These are phyloP conservation scores for Muscicapa striata DNA, from an alignment of 2,797 vertebrate genomes.

Conservation along the genomic window DNA sequence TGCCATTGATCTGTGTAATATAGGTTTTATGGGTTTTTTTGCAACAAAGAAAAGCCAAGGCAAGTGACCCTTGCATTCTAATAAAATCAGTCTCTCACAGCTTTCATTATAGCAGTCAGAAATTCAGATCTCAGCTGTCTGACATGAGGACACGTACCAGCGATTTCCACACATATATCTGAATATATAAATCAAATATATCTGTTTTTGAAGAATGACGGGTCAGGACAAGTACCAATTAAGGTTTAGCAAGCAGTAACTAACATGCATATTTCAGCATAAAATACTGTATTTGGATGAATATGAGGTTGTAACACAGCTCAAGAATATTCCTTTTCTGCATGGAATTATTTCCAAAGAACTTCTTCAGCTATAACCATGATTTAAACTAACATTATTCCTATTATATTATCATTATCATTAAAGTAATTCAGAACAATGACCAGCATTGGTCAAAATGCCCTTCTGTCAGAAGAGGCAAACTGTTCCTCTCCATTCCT, in stretches of 20 bases:
- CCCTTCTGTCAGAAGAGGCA: background rate
- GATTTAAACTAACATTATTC: background rate
- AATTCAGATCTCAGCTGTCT: background rate
- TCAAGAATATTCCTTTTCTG: background rate
- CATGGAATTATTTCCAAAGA: background rate
- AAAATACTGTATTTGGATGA: background rate
- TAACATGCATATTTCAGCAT: background rate
- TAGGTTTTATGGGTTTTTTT: background rate
- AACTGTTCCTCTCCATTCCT: background rate
- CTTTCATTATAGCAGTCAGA: background rate
- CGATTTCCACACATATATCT: background rate
- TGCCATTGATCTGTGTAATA: background rate
- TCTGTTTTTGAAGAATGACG: background rate
- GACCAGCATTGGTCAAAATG: background rate
- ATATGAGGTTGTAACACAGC: background rate
- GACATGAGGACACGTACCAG: background rate
- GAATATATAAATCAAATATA: background rate
- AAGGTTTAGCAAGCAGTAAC: background rate
- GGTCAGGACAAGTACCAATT: background rate
- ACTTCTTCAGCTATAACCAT: background rate
- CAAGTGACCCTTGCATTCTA: background rate
- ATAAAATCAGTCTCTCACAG: background rate
- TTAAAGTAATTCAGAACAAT: background rate
- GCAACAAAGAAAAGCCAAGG: background rate
- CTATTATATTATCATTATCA: background rate